Percentiles rank a stretch among this genome's conserved stretches.
Evolutionary conservation across 64 coral and sea anemone species (phyloP).

Genomic region (Pachyseris speciosa): DNA sequence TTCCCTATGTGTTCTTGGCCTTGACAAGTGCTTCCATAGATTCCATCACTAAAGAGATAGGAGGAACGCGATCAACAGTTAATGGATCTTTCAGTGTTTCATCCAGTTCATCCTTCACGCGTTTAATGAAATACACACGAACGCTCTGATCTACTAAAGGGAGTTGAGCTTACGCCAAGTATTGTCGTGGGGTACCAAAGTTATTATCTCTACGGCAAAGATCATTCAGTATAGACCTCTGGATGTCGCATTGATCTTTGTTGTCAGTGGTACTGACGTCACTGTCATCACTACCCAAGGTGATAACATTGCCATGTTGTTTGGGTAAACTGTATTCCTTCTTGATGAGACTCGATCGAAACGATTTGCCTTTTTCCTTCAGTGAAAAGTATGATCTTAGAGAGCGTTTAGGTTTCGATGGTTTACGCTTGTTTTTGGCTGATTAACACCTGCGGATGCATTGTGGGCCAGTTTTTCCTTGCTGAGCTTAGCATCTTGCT

Average conservation of each 20-base stretch:
- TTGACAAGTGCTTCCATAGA: neutral
- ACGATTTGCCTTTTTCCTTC: neutral
- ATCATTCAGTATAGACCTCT: constrained; percentile 1
- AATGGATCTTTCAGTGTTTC: neutral
- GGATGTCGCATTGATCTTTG: neutral
- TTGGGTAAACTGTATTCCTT: constrained; percentile 7
- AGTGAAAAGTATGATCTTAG: neutral
- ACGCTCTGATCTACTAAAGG: neutral
- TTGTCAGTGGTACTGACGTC: neutral
- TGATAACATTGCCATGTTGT: neutral
- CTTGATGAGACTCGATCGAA: neutral
- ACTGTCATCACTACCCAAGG: neutral
- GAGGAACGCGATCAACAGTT: constrained; percentile 7
- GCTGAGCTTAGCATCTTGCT: neutral
- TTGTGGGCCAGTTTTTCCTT: neutral
- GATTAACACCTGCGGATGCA: neutral
- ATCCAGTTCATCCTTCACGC: neutral
- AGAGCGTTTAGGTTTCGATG: neutral
- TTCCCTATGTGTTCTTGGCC: neutral
- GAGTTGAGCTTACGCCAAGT: neutral
- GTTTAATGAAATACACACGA: neutral
- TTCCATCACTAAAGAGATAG: constrained; percentile 4
- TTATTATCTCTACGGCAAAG: neutral
- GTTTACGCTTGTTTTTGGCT: constrained; percentile 9
- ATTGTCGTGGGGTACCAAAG: neutral